phyloP scores from a whole-genome alignment of 2,888 invertebrate genomes.

The Hydraecia micacea region DNA sequence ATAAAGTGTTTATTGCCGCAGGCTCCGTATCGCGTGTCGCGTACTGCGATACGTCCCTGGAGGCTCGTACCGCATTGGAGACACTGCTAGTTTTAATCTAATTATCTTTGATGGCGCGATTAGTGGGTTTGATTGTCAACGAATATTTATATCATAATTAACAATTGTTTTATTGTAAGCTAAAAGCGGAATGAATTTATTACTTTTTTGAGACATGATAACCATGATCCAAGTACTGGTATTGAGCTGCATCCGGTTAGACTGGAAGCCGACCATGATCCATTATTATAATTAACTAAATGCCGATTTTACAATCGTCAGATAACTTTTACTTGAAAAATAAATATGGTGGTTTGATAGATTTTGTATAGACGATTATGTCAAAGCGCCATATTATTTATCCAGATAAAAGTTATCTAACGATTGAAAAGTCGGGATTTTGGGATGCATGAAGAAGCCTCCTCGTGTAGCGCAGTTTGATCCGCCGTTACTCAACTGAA shows the following conservation, averaged over 20 bases:
- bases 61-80: slow-evolving; percentile 36
- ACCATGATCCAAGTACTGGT: not conserved
- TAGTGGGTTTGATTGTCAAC: slow-evolving; percentile 33
- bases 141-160: not conserved
- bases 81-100: slow-evolving; percentile 61
- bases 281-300: too few species aligned
- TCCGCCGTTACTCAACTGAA: too few species aligned
- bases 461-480: too few species aligned
- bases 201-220: not conserved
- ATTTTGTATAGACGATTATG: not conserved
- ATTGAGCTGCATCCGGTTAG: not conserved
- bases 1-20: slow-evolving; percentile 61
- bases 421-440: too few species aligned
- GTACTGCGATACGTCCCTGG: slow-evolving; percentile 57
- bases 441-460: too few species aligned
- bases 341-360: too few species aligned
- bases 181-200: not conserved
- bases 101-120: slow-evolving; percentile 46
- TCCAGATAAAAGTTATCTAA: not conserved
- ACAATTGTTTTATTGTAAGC: not conserved
- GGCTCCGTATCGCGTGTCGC: slow-evolving; percentile 60
- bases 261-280: not conserved
- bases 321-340: too few species aligned
- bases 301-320: too few species aligned
- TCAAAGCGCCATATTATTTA: not conserved